phyloP scores from a whole-genome alignment of 2,113 vertebrate genomes.

The Boleophthalmus pectinirostris region DNA sequence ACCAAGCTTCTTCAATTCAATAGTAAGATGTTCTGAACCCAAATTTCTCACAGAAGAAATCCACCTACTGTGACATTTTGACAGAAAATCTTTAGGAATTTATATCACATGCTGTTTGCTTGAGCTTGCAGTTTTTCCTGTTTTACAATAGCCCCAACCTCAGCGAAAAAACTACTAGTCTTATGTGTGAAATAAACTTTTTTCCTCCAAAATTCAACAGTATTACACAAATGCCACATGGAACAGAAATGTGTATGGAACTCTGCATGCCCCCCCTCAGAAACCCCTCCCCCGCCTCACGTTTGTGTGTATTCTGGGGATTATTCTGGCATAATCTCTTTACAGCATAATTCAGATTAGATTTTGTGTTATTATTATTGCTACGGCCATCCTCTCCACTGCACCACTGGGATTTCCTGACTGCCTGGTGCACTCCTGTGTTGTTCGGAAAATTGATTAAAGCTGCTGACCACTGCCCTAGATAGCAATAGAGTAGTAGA shows the following conservation, averaged over 20 bases:
- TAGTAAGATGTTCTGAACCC: constrained; percentile 21
- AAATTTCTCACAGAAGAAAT: constrained; percentile 19
- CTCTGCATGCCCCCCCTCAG: constrained; percentile 24
- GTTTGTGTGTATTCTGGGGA: constrained; percentile 77
- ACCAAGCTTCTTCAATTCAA: background rate
- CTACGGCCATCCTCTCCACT: constrained; percentile 64
- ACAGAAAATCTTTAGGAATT: constrained; percentile 18
- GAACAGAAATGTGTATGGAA: constrained; percentile 30
- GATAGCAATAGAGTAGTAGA: constrained; percentile 51
- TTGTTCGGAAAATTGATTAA: constrained; percentile 79
- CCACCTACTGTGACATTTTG: constrained; percentile 12
- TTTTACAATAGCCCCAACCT: constrained; percentile 52
- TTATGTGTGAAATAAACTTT: constrained; percentile 59
- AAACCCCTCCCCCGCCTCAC: constrained; percentile 38
- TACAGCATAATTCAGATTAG: constrained; percentile 81
- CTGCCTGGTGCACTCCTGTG: constrained; percentile 50
- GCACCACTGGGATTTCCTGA: constrained; percentile 64
- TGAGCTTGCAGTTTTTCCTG: constrained; percentile 23
- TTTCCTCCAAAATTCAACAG: constrained; percentile 38
- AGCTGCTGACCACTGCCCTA: constrained; percentile 75
- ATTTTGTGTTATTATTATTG: constrained; percentile 81
- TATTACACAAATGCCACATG: constrained; percentile 51
- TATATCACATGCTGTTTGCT: constrained; percentile 31
- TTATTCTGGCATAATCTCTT: constrained; percentile 80
- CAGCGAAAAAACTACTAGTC: constrained; percentile 28